A percentile compares a stretch with the other conserved stretches of the same genome.
Evolutionary conservation across 92 coral and sea anemone species (phyloP).

Genomic region (Blastomussa wellsi): DNA sequence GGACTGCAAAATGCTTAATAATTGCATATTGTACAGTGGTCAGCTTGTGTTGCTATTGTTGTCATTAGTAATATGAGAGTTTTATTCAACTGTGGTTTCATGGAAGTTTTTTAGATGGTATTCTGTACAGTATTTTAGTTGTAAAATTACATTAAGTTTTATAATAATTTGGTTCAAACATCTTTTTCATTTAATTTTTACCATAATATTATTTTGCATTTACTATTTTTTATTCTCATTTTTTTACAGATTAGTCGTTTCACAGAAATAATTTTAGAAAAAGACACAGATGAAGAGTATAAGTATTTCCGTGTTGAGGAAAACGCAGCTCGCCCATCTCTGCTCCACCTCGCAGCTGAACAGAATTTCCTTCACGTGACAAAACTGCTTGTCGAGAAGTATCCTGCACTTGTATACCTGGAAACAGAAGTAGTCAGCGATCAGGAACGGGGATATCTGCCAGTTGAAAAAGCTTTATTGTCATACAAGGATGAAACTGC

Average conservation of each 20-base stretch:
- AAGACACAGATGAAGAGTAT: constrained; percentile 72
- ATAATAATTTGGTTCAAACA: no score
- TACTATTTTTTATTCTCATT: background rate
- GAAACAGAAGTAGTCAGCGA: constrained; percentile 73
- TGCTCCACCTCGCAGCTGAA: constrained; percentile 92
- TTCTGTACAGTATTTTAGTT: no score
- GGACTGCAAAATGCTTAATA: no score
- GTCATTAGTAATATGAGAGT: no score
- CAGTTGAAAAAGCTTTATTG: constrained; percentile 85
- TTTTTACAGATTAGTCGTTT: constrained; percentile 86
- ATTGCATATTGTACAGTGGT: no score
- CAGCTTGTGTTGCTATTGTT: no score
- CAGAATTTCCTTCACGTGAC: constrained; percentile 79
- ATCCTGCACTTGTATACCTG: constrained; percentile 73
- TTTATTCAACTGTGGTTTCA: no score
- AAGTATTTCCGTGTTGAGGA: constrained; percentile 84
- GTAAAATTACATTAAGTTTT: no score
- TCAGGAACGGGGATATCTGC: constrained; percentile 53
- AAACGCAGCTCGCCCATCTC: constrained; percentile 73
- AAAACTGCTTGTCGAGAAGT: constrained; percentile 74
- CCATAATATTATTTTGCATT: background rate
- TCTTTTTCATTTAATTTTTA: no score
- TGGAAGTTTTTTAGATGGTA: no score
- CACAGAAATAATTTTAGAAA: constrained; percentile 82
- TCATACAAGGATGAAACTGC: constrained; percentile 78